phyloP scores from a whole-genome alignment of 2,113 vertebrate genomes.

The Chaetodon auriga region DNA sequence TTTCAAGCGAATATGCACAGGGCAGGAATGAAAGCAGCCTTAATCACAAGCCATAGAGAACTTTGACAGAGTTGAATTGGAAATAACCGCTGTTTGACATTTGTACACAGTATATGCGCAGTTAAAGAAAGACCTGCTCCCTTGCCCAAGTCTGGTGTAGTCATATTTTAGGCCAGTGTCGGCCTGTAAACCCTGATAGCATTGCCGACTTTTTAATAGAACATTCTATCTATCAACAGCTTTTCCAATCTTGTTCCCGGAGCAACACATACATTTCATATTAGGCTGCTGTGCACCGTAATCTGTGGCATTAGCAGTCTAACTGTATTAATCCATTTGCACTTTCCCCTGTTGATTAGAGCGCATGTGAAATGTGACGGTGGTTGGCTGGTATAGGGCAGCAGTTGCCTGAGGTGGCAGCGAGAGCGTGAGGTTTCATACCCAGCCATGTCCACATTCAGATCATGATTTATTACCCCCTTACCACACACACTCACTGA shows the following conservation, averaged over 20 bases:
- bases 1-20: constrained; percentile 50
- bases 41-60: constrained; percentile 29
- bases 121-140: constrained; percentile 34
- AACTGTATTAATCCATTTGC: constrained; percentile 82
- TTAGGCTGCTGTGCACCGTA: constrained; percentile 63
- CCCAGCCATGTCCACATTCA: constrained; percentile 69
- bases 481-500: constrained; percentile 49
- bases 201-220: constrained; percentile 62
- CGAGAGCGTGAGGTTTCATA: constrained; percentile 73
- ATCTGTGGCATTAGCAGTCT: constrained; percentile 76
- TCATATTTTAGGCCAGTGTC: constrained; percentile 35
- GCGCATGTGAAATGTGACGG: constrained; percentile 75
- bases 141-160: constrained; percentile 12
- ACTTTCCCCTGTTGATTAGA: constrained; percentile 83
- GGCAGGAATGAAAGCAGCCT: constrained; percentile 24
- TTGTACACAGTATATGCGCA: background rate
- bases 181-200: constrained; percentile 52
- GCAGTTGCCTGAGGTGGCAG: constrained; percentile 78
- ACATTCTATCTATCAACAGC: constrained; percentile 65
- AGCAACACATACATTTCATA: constrained; percentile 73
- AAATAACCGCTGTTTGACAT: constrained; percentile 39
- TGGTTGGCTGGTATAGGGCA: constrained; percentile 81
- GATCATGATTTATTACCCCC: constrained; percentile 82
- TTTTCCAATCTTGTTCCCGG: constrained; percentile 73
- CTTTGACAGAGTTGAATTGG: constrained; percentile 25